Base-by-base conservation (phyloP, 1,140 invertebrate genomes). In the Stegodyphus dumicola region DNA sequence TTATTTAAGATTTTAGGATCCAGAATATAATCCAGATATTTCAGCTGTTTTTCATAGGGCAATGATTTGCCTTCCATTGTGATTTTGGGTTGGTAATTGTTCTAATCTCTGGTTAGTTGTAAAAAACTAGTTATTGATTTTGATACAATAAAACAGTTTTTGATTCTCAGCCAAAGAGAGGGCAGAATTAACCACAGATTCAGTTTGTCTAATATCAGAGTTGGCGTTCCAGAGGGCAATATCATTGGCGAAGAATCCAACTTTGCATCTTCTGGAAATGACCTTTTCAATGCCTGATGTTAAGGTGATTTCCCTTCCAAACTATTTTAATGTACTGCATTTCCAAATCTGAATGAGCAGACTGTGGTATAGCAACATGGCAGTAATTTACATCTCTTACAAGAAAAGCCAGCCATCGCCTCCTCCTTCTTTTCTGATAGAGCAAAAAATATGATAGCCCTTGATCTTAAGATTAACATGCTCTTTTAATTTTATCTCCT, bases 51-150 rank as follows among this genome's bases (percentile, higher is more conserved):
- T 67, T 67, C 13, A n/a, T 67, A 67, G n/a, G 7, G 65, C 17
- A 67, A 18, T 7, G 17, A 17, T 67, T 67, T 67, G 13, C 17
- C 65, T 18, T 67, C 65, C 65, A 67, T 67, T 18, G 17, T 13
- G 17, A 67, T 67, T 67, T 67, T 67, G 17, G 65, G 65, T n/a
- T 67, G 65, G 6, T 67, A 67, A n/a, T 6, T 67, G 13, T n/a
- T 67, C 3, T 67, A n/a, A 5, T 5, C 17, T 2, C 11, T 6
- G 17, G 5, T 67, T 17, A 15, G 17, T 67, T 67, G 17, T 67
- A 67, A 67, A n/a, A 67, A 67, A n/a, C 17, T 18, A 7, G 17
- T 67, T 9, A 67, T n/a, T 67, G 65, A 67, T 18, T 67, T 67
- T n/a, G 17, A 67, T n/a, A 67, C 65, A 67, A 5, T 67, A 67